phyloP scores from a whole-genome alignment of 2,888 invertebrate genomes.

The Pseudanteris insignis region DNA sequence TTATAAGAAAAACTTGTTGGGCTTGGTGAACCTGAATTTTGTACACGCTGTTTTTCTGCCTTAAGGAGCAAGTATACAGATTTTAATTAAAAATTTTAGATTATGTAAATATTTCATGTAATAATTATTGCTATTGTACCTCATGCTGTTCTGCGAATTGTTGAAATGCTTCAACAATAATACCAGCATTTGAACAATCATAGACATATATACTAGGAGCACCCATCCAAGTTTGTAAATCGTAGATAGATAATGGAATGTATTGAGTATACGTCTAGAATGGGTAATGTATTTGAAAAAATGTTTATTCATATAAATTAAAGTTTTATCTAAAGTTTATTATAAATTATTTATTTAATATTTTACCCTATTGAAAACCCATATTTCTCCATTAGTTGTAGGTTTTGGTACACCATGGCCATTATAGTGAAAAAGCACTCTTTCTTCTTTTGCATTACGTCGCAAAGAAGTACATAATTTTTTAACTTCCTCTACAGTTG shows the following conservation, averaged over 20 bases:
- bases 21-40: constrained; percentile 58
- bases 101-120: constrained; percentile 1
- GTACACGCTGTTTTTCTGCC: constrained; percentile 55
- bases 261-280: constrained; percentile 94
- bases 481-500: constrained; percentile 97
- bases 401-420: constrained; percentile 99
- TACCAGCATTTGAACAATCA: constrained; percentile 98
- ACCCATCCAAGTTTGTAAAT: constrained; percentile 99
- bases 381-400: constrained; percentile 97
- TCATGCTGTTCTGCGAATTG: constrained; percentile 92
- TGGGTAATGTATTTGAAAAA: no score
- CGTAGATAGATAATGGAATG: constrained; percentile 97
- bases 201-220: constrained; percentile 99
- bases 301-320: not conserved
- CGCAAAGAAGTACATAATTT: constrained; percentile 94
- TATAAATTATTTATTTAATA: constrained; percentile 54
- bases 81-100: no score
- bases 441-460: constrained; percentile 96
- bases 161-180: constrained; percentile 90
- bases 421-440: constrained; percentile 98
- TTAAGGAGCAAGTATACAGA: constrained; percentile 9
- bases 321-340: no score
- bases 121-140: not conserved
- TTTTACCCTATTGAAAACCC: constrained; percentile 96
- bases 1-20: constrained; percentile 73